Evolutionary conservation across 2,888 invertebrate genomes (phyloP).

Genomic region (Philaethria dido): DNA sequence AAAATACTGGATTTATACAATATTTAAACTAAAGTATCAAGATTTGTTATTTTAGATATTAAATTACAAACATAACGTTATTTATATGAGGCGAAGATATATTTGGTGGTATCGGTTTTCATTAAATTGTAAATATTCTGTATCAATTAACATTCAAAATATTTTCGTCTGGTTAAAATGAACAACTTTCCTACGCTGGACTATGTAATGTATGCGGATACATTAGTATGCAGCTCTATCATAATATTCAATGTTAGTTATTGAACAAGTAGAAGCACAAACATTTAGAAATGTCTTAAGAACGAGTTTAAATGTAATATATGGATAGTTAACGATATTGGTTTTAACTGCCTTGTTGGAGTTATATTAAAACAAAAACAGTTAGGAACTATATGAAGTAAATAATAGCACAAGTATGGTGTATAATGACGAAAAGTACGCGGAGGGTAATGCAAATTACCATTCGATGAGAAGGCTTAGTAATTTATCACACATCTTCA

Average conservation of each 20-base stretch:
- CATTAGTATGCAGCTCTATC: constrained; percentile 45
- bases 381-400: neutral
- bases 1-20: too few species aligned
- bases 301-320: constrained; percentile 38
- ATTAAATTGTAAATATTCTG: neutral
- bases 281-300: constrained; percentile 34
- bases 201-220: constrained; percentile 58
- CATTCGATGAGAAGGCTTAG: neutral
- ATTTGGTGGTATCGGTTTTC: too few species aligned
- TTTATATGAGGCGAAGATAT: too few species aligned
- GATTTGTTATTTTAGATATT: too few species aligned
- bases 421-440: neutral
- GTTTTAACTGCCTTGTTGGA: neutral
- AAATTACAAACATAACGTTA: too few species aligned
- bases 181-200: constrained; percentile 33
- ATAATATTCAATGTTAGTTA: constrained; percentile 44
- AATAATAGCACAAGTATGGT: neutral
- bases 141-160: neutral
- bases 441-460: neutral
- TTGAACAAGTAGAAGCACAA: constrained; percentile 35
- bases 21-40: too few species aligned
- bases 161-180: constrained; percentile 25
- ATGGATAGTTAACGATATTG: constrained; percentile 9
- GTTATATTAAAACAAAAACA: constrained; percentile 1
- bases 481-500: neutral